A percentile compares a stretch with the other conserved stretches of the same genome.
Evolutionary conservation across 1,140 invertebrate genomes (phyloP).

Genomic region (Callitettix versicolor): DNA sequence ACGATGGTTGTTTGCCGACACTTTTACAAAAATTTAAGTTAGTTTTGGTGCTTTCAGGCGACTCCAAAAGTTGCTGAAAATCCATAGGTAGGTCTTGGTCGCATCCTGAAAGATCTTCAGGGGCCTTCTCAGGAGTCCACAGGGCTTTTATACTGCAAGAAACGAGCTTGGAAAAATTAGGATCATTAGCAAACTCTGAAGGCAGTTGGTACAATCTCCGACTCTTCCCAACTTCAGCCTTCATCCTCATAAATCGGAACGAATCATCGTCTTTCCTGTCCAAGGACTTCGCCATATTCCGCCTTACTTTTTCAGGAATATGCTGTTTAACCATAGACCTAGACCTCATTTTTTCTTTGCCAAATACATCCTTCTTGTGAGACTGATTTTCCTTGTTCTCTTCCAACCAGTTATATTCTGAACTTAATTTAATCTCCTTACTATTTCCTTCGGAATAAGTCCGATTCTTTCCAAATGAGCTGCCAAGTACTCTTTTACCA

Average conservation of each 20-base stretch:
- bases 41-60: constrained; percentile 32
- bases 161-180: constrained; percentile 48
- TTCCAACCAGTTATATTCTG: constrained; percentile 14
- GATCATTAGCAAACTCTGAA: constrained; percentile 44
- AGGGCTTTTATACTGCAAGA: constrained; percentile 47
- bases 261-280: constrained; percentile 17
- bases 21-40: not conserved
- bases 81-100: constrained; percentile 45
- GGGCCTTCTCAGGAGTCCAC: constrained; percentile 39
- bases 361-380: constrained; percentile 7
- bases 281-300: constrained; percentile 21
- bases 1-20: not conserved
- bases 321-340: constrained; percentile 22
- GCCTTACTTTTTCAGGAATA: constrained; percentile 10
- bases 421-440: constrained; percentile 16
- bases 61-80: constrained; percentile 43
- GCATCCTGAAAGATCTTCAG: constrained; percentile 37
- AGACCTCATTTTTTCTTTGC: constrained; percentile 21
- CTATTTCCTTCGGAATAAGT: constrained; percentile 14
- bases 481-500: constrained; percentile 14
- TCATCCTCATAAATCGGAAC: constrained; percentile 3
- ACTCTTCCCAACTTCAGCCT: constrained; percentile 13
- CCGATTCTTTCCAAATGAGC: constrained; percentile 14
- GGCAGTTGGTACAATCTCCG: constrained; percentile 32
- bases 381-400: constrained; percentile 21